Base-by-base conservation (phyloP, 2,888 invertebrate genomes). In the Rhyacophila evoluta region DNA sequence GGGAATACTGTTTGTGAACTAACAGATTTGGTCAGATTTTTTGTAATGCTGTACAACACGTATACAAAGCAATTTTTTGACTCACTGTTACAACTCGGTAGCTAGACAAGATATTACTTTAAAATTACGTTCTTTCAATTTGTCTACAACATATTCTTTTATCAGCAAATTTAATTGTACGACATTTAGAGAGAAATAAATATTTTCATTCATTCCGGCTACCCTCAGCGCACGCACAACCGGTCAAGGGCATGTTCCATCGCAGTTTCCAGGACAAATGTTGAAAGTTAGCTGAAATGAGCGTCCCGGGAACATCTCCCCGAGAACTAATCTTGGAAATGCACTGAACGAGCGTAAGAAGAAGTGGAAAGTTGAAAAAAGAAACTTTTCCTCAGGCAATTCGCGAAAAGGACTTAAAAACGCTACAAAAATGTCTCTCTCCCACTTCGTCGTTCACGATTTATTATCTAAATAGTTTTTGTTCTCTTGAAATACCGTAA, bases 231-330 rank as follows among this genome's bases (percentile, higher is more conserved):
- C 55, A 8, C 12, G 55, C 19, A 55, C 10, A 25, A 19, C 55
- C 55, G 55, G 55, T 55, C 55, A 55, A 55, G 55, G 55, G 55
- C 55, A 55, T 55, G 15, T 55, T 19, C 55, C 25, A 55, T 55
- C 55, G 55, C 55, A 55, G 12, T 55, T 55, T 55, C 25, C 55
- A 55, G 55, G 55, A 55, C 55, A 55, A 55, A 55, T 55, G 25
- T 55, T 19, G 1, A 25, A 55, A 55, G 55, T 55, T 55, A 55
- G 19, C 55, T 10, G 10, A 25, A 55, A 55, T 19, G 55, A 55
- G 55, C 19, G 55, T 55, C 55, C 19, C 55, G 55, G 55, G 55
- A 55, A 55, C 55, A 55, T 12, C 55, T 55, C 55, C 55, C 55
- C 55, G 19, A 19, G 55, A 55, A 55, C 55, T 55, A 55, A 55